Percentiles rank a stretch among this genome's conserved stretches.
phyloP scores from a whole-genome alignment of 2,113 vertebrate genomes.

The Chamaetylas fuelleborni region DNA sequence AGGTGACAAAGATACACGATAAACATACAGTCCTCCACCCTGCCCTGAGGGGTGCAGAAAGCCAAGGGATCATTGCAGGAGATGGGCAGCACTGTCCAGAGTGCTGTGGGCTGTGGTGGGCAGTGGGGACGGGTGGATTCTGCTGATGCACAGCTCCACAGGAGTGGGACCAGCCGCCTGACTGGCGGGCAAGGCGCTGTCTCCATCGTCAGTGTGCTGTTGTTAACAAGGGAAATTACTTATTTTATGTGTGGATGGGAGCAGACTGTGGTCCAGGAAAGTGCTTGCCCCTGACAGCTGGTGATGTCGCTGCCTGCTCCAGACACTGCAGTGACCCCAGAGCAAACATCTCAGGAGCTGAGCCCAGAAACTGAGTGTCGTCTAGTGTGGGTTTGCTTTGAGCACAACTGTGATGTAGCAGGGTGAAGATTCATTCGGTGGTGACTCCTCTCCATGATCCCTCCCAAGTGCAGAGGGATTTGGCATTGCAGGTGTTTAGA shows the following conservation, averaged over 20 bases:
- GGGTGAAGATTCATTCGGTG: neutral
- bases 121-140: fast-evolving
- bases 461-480: neutral
- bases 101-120: fast-evolving
- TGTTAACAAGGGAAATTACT: neutral
- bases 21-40: fast-evolving
- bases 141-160: neutral
- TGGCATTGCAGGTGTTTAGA: neutral
- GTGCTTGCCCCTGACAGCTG: neutral
- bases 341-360: neutral
- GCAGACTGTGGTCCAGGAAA: neutral
- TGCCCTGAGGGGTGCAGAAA: neutral
- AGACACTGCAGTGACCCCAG: neutral
- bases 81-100: fast-evolving
- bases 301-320: neutral
- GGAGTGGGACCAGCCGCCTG: neutral
- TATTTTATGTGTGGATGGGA: neutral
- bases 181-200: neutral
- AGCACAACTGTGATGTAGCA: neutral
- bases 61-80: neutral
- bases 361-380: neutral
- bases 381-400: neutral
- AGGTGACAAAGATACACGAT: neutral
- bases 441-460: neutral
- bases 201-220: fast-evolving